Evolutionary conservation across 2,888 invertebrate genomes (phyloP).

Genomic region (Monoplex corrugatus): DNA sequence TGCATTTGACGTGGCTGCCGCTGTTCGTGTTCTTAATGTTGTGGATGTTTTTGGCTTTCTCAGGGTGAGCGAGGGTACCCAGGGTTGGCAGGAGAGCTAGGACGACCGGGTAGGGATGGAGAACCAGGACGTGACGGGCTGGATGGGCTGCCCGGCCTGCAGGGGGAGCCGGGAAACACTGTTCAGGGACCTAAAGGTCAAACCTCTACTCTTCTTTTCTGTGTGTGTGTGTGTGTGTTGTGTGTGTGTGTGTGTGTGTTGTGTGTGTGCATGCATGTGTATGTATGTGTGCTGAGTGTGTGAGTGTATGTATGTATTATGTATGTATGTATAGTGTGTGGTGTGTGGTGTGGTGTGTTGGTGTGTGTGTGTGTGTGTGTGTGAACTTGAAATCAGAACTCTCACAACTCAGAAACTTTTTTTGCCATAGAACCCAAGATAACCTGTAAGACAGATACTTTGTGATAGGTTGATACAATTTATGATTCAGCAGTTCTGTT

Average conservation of each 20-base stretch:
- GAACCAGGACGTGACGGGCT: constrained; percentile 63
- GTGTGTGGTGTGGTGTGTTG: background rate
- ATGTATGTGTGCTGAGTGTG: background rate
- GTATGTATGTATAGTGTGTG: background rate
- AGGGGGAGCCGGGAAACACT: constrained; percentile 65
- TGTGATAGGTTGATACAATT: no score
- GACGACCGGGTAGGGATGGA: constrained; percentile 75
- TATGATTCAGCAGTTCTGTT: no score
- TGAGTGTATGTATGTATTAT: background rate
- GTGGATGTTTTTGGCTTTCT: background rate
- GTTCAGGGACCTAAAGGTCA: constrained; percentile 30
- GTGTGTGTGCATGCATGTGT: constrained; percentile 17
- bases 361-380: constrained; percentile 17
- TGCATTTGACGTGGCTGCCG: no score
- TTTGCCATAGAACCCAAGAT: no score
- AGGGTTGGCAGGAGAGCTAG: constrained; percentile 57
- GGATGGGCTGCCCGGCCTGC: constrained; percentile 83
- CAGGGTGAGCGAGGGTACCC: constrained; percentile 37
- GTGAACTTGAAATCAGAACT: no score
- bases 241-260: background rate
- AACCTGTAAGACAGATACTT: no score
- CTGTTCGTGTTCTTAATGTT: no score
- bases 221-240: background rate
- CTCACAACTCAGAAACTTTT: no score
- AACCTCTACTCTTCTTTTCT: background rate